These are phyloP conservation scores for Geotrupes spiniger DNA, from an alignment of 2,888 invertebrate genomes.

Conservation along the genomic window DNA sequence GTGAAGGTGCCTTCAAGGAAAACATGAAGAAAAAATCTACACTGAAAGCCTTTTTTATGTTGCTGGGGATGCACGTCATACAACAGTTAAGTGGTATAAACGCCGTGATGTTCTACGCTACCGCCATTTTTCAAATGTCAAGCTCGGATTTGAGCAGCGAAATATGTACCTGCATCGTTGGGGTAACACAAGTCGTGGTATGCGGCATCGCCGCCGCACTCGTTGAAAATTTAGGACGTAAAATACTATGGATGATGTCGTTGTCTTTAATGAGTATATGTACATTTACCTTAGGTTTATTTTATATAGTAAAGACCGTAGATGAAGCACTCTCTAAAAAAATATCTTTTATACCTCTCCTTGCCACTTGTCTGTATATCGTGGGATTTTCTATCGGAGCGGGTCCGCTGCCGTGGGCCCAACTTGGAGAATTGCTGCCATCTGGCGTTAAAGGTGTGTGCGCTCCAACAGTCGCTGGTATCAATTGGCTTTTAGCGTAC, in stretches of 20 bases:
- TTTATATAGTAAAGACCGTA: constrained; percentile 59
- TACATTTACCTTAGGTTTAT: constrained; percentile 64
- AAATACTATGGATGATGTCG: constrained; percentile 70
- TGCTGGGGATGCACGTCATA: constrained; percentile 55
- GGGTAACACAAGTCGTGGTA: constrained; percentile 71
- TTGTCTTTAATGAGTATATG: constrained; percentile 67
- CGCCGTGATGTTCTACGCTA: constrained; percentile 75
- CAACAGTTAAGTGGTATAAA: constrained; percentile 79
- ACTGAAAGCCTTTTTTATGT: constrained; percentile 41
- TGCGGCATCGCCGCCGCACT: constrained; percentile 65
- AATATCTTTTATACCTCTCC: constrained; percentile 43
- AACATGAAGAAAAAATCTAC: constrained; percentile 36
- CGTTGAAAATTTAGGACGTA: constrained; percentile 75
- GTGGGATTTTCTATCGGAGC: constrained; percentile 51
- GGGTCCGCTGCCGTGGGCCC: constrained; percentile 54
- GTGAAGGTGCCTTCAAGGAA: constrained; percentile 24
- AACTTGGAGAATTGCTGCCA: constrained; percentile 54
- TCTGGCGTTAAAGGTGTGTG: constrained; percentile 44
- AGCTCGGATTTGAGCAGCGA: constrained; percentile 62
- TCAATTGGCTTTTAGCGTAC: constrained; percentile 51
- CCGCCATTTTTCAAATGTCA: constrained; percentile 66
- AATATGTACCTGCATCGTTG: constrained; percentile 70
- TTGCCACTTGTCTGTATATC: constrained; percentile 46
- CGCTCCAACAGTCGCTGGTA: constrained; percentile 45
- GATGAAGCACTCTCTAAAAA: constrained; percentile 43